Base-by-base conservation (phyloP, 2,113 vertebrate species). In the Ailurus styani region DNA sequence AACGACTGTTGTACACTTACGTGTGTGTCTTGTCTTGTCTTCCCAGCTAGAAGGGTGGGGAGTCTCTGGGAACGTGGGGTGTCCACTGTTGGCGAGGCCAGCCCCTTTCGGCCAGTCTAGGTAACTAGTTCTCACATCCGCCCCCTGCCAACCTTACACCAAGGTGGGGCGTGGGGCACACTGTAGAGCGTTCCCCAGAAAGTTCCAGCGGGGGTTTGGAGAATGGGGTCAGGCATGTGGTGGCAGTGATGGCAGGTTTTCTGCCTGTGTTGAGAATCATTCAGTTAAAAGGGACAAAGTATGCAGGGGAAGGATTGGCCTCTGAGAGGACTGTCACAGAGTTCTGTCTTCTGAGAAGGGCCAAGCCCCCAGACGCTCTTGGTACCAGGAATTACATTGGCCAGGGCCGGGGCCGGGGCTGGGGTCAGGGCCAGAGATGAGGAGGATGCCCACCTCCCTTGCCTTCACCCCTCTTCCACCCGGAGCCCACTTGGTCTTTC, bases 221-320 rank as follows among this genome's bases (percentile, higher is more conserved):
- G 47, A 14, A 0, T 29, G 2, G 42, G 12, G 37, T 29, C 14
- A 1, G 23, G 40, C 12, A 1, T 25, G 42, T 37, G 11, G n/a
- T 66, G 55, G 57, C 86, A 47, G 17, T 2, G 2, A 7, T 37
- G 37, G 54, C 66, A 54, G 34, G 72, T 73, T 50, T 72, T 64
- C 50, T 57, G 42, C 88, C 54, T 29, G 7, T 66, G 37, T 72
- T 20, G 50, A 62, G 52, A 68, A 45, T 90, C 62, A 18, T 25
- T 85, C 64, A 88, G 62, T 34, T 72, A 29, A 96, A 87, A 96
- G 66, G 52, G 55, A 47, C 10, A 7, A 2, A 93, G 45, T 45
- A 1, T 45, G 57, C 12, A 7, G 55, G 47, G 57, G 52, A 40
- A 87, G 93, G 52, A 31, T 42, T 86, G 55, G n/a, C 54, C 75